phyloP scores from a whole-genome alignment of 2,113 vertebrate genomes.

The Microtus pennsylvanicus region DNA sequence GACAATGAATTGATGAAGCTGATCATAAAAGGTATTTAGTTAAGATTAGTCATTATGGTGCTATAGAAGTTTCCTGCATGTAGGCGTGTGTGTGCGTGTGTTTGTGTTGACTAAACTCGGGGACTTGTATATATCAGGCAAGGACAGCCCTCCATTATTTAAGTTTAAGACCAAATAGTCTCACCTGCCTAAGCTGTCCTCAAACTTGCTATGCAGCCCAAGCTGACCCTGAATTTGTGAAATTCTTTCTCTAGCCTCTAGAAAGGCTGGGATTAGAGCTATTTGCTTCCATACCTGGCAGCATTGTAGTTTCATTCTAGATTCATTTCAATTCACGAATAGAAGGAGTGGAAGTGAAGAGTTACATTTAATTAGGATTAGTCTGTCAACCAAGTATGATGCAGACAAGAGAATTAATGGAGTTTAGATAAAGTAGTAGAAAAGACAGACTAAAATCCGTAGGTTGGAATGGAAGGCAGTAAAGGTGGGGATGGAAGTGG shows the following conservation, averaged over 20 bases:
- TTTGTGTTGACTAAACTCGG: neutral
- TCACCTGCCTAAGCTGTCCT: neutral
- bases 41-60: neutral
- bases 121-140: neutral
- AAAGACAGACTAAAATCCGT: neutral
- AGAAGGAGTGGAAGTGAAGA: neutral
- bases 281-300: neutral
- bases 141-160: neutral
- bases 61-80: no score
- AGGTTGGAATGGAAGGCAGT: neutral
- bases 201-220: neutral
- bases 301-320: neutral
- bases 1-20: neutral
- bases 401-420: neutral
- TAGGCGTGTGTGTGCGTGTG: no score
- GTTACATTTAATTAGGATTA: neutral
- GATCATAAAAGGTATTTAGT: neutral
- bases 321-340: neutral
- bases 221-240: neutral
- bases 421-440: neutral
- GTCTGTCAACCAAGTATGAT: neutral
- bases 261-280: neutral
- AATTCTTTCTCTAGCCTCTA: neutral
- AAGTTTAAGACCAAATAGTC: neutral
- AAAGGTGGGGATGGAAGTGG: neutral